Percentiles rank a stretch among this genome's conserved stretches.
phyloP scores from a whole-genome alignment of 1,140 invertebrate species.

The Vanessa tameamea region DNA sequence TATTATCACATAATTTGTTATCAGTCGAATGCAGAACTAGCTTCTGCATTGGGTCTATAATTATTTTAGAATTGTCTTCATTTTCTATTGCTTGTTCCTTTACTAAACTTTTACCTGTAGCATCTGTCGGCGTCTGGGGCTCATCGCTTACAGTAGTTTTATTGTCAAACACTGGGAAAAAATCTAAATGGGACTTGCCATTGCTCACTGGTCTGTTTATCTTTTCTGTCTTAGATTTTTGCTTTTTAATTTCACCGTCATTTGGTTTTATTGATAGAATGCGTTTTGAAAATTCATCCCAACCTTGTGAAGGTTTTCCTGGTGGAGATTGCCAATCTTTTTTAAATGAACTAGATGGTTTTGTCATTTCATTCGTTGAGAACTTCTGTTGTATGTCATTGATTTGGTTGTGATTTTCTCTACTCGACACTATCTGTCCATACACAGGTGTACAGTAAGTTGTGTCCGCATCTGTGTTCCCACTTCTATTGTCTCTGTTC shows the following conservation, averaged over 20 bases:
- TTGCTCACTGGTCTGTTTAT: constrained; percentile 55
- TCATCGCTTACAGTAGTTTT: constrained; percentile 43
- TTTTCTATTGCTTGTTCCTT: constrained; percentile 52
- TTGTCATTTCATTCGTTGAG: constrained; percentile 56
- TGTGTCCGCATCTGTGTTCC: constrained; percentile 58
- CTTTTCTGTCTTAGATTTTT: constrained; percentile 59
- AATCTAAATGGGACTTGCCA: constrained; percentile 70
- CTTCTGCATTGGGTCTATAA: constrained; percentile 78
- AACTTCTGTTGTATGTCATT: constrained; percentile 76
- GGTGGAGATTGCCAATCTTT: constrained; percentile 65
- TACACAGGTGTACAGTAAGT: constrained; percentile 75
- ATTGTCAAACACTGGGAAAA: constrained; percentile 76
- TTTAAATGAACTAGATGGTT: constrained; percentile 70
- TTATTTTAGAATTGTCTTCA: constrained; percentile 73
- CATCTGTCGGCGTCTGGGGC: constrained; percentile 30
- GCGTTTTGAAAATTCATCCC: constrained; percentile 70
- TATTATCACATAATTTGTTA: constrained; percentile 79
- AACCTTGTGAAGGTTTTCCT: constrained; percentile 60
- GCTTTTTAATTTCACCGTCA: constrained; percentile 54
- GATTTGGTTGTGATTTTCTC: constrained; percentile 77
- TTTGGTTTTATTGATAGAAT: constrained; percentile 53
- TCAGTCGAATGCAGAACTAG: constrained; percentile 78
- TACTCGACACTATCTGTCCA: constrained; percentile 71
- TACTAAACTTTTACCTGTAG: constrained; percentile 40
- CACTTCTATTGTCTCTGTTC: constrained; percentile 58